Evolutionary conservation across 2,113 vertebrate genomes (phyloP).

Genomic region (Picathartes gymnocephalus): DNA sequence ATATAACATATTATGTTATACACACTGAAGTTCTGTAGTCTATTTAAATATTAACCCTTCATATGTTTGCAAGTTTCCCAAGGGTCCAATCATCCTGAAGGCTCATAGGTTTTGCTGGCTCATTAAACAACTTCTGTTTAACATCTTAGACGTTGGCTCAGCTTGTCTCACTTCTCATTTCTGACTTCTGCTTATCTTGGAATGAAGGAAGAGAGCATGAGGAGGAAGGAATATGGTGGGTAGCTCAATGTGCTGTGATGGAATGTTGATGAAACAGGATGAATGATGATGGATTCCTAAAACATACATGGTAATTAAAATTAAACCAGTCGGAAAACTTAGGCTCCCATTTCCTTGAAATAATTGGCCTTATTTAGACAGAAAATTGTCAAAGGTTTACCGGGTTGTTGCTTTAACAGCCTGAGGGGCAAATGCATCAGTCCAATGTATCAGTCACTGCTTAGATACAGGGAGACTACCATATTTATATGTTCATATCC

Average conservation of each 20-base stretch:
- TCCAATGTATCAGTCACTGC: not conserved
- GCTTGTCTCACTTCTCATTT: not conserved
- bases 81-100: not conserved
- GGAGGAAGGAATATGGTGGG: not conserved
- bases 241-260: not conserved
- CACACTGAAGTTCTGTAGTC: not conserved
- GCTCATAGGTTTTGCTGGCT: not conserved
- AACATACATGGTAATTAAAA: not conserved
- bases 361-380: not conserved
- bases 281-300: not conserved
- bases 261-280: not conserved
- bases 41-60: constrained; percentile 50
- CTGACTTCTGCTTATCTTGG: not conserved
- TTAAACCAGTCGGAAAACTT: not conserved
- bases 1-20: not conserved
- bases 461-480: not conserved
- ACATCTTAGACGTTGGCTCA: not conserved
- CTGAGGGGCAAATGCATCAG: not conserved
- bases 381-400: not conserved
- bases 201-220: not conserved
- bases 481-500: not conserved
- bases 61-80: not conserved
- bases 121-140: not conserved
- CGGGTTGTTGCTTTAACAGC: not conserved
- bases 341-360: not conserved